Evolutionary conservation across 1,140 invertebrate genomes (phyloP), one percentile per base, ranked within the genome.

Genomic region (Eriocheir sinensis): DNA sequence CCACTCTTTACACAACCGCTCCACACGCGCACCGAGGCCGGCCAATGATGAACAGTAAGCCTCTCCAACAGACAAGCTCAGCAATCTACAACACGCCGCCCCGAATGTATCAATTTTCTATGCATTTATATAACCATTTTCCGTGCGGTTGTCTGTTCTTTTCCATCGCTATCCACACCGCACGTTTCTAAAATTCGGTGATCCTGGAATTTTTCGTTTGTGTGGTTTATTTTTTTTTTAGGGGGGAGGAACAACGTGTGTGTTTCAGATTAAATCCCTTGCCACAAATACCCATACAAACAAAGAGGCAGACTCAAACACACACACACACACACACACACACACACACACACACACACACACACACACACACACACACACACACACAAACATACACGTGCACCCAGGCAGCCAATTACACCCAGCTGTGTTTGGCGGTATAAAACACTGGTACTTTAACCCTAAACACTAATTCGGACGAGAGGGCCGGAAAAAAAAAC

Each of bases 201-300:
- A 72, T 72, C 12, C 60, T 21, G 6, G 21, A 21, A n/a, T 72
- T 72, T n/a, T 21, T n/a, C 60, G 6, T 72, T 53, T 53, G 12
- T 53, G 4, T 48, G 4, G 15, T 15, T 21, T 9, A 9, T 9
- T 21, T 53, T 21, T 9, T 53, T 53, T 53, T 53, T 53, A 9
- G 21, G 0, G 2, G 12, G 12, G 44, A 48, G 15, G 4, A 8
- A 6, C 21, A n/a, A n/a, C n/a, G 17, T 72, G n/a, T 21, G 8
- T 72, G 60, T n/a, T n/a, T 72, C 60, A 72, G 60, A 72, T n/a
- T 72, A 72, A 72, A 72, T n/a, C n/a, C 60, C 60, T n/a, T n/a
- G 21, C 60, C 17, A n/a, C 60, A 72, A 72, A 72, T n/a, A 72
- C 21, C 21, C 60, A 72, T 72, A 72, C 48, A 72, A 72, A 72